Evolutionary conservation across 2,797 vertebrate genomes (phyloP), one percentile per base, ranked within the genome.

Genomic region (Pempheris klunzingeri): DNA sequence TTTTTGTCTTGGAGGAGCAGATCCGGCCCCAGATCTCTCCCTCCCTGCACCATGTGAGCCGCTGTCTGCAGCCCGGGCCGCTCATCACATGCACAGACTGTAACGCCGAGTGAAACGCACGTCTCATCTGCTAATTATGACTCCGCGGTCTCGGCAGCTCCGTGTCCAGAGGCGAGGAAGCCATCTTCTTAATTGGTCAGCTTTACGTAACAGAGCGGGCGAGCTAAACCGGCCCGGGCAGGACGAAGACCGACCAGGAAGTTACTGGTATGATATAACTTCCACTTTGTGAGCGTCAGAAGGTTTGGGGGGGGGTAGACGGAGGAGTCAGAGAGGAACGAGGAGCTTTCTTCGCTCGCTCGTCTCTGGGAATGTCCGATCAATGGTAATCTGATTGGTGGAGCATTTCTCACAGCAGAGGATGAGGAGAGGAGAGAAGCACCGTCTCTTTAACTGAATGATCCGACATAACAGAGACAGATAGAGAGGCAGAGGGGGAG

Each of bases 361-460:
- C 70, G 39, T 82, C 70, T 77, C 72, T 24, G 72, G 61, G 77
- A 74, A 78, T 81, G 79, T 86, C 62, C 4, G 57, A 84, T 90
- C 85, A n/a, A 89, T 89, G 76, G 15, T 71, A 68, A 88, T 82
- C 74, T 53, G 62, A 84, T 86, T 28, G 74, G 71, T 43, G 30
- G 71, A 67, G 62, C 58, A 1, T 47, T 81, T 79, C 64, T 69
- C 39, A 38, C 22, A 20, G 78, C 46, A 32, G 71, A 58, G 32
- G 38, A 74, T 20, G 70, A 74, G 71, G 20, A 65, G 69, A 68
- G 60, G 64, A 77, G 72, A 65, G 81, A 63, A 15, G 62, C 18
- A 2, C 62, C 61, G 87, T 84, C 90, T 77, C 81, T 79, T 82
- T 77, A 82, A 81, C 76, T 80, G 76, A 82, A 82, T 77, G 69